A percentile compares a stretch with the other conserved stretches of the same genome.
These are phyloP conservation scores for Echinops telfairi DNA, from an alignment of 2,113 vertebrate species.

Conservation along the genomic window DNA sequence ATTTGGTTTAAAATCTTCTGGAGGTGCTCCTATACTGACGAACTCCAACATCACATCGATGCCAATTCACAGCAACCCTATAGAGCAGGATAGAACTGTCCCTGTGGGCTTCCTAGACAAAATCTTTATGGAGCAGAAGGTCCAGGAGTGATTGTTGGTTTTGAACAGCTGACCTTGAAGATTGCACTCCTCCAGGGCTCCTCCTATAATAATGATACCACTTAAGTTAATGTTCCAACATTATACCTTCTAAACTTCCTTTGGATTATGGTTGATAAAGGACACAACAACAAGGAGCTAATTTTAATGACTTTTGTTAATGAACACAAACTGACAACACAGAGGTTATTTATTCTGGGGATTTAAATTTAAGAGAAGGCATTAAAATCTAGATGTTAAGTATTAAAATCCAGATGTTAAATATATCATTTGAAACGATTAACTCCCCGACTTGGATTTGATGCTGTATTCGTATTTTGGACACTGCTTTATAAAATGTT, in stretches of 20 bases:
- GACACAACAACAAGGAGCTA: slow-evolving; percentile 37
- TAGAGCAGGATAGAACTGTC: no score
- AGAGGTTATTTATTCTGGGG: background rate
- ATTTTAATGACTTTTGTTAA: slow-evolving; percentile 54
- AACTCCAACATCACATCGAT: no score
- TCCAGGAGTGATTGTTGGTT: no score
- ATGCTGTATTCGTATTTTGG: background rate
- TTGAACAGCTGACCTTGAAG: no score
- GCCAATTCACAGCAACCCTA: no score
- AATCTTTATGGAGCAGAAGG: no score
- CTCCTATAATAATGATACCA: slow-evolving; percentile 18
- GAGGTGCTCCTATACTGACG: background rate
- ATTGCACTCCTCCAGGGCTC: background rate
- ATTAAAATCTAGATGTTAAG: slow-evolving; percentile 11
- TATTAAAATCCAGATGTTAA: slow-evolving; percentile 4
- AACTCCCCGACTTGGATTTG: background rate
- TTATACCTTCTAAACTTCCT: slow-evolving; percentile 45
- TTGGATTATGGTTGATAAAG: slow-evolving; percentile 48
- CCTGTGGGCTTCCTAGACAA: no score
- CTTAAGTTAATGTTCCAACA: background rate
- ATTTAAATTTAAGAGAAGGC: slow-evolving; percentile 58
- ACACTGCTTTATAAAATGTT: background rate
- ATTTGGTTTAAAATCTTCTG: background rate
- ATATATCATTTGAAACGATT: background rate
- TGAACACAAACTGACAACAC: slow-evolving; percentile 54